Evolutionary conservation across 2,888 invertebrate genomes (phyloP).

Genomic region (Callyntrura sp.): DNA sequence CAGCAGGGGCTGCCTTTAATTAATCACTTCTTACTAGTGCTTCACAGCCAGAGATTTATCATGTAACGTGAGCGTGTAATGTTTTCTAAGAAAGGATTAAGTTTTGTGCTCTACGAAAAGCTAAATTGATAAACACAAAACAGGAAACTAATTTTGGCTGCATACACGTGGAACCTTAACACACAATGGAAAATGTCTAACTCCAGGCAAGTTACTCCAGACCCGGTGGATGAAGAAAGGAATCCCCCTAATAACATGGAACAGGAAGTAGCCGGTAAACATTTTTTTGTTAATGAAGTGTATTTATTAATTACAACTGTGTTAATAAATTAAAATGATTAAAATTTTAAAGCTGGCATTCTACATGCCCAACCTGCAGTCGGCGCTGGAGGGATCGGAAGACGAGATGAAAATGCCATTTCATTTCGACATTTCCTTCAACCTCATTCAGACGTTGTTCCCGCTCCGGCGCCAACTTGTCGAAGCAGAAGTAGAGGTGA

Average conservation of each 20-base stretch:
- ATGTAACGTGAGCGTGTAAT: too few species aligned
- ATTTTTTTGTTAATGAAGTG: not conserved
- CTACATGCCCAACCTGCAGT: constrained; percentile 83
- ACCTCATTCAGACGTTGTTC: constrained; percentile 82
- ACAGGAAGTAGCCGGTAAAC: constrained; percentile 43
- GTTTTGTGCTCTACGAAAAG: too few species aligned
- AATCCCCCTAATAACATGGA: constrained; percentile 57
- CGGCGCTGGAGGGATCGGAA: constrained; percentile 86
- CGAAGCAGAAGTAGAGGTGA: constrained; percentile 78
- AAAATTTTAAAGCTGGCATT: constrained; percentile 39
- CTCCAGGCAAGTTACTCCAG: constrained; percentile 76
- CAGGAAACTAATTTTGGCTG: too few species aligned
- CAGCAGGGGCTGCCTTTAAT: too few species aligned
- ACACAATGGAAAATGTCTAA: constrained; percentile 80
- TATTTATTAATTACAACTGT: not conserved
- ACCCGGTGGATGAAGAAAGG: constrained; percentile 73
- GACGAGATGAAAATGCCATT: constrained; percentile 91
- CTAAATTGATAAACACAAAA: too few species aligned
- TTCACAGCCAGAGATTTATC: too few species aligned
- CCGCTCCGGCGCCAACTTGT: constrained; percentile 75
- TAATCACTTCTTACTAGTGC: too few species aligned
- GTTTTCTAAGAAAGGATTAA: too few species aligned
- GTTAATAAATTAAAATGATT: too few species aligned
- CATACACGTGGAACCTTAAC: not conserved
- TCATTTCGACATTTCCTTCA: constrained; percentile 93